A percentile compares a stretch with the other conserved stretches of the same genome.
Conservation (phyloP, 2,888 invertebrate genomes). For the Spilosoma lubricipeda region DNA sequence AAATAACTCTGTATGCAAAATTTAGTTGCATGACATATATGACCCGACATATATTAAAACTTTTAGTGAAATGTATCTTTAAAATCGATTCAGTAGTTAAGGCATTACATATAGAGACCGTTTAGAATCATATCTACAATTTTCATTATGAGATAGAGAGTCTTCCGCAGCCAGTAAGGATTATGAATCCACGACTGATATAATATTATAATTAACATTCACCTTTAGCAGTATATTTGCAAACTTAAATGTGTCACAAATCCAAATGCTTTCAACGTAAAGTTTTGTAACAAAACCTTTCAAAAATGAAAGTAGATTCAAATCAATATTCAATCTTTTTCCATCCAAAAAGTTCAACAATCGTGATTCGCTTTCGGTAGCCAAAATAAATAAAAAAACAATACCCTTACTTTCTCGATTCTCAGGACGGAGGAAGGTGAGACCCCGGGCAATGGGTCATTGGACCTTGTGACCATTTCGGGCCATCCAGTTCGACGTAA, state of each 20-base stretch:
- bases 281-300: not conserved
- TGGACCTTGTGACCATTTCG: conserved; percentile 67
- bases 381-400: conserved; percentile 41
- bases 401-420: conserved; percentile 43
- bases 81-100: too few relatives aligned
- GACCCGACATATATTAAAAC: too few relatives aligned
- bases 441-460: conserved; percentile 62
- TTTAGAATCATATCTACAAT: too few relatives aligned
- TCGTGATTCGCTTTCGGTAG: conserved; percentile 39
- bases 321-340: conserved; percentile 28
- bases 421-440: conserved; percentile 53
- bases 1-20: too few relatives aligned
- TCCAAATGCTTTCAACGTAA: not conserved
- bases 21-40: too few relatives aligned
- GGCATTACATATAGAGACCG: too few relatives aligned
- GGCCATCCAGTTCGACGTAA: conserved; percentile 41
- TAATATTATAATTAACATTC: not conserved
- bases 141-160: too few relatives aligned
- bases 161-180: too few relatives aligned
- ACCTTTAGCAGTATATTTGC: not conserved
- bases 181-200: too few relatives aligned
- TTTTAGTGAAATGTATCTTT: too few relatives aligned
- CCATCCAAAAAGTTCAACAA: conserved; percentile 25
- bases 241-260: not conserved
- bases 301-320: conserved; percentile 47